A percentile compares a stretch with the other conserved stretches of the same genome.
Conservation (phyloP, 2,888 invertebrate genomes). For the Zeuzera pyrina region DNA sequence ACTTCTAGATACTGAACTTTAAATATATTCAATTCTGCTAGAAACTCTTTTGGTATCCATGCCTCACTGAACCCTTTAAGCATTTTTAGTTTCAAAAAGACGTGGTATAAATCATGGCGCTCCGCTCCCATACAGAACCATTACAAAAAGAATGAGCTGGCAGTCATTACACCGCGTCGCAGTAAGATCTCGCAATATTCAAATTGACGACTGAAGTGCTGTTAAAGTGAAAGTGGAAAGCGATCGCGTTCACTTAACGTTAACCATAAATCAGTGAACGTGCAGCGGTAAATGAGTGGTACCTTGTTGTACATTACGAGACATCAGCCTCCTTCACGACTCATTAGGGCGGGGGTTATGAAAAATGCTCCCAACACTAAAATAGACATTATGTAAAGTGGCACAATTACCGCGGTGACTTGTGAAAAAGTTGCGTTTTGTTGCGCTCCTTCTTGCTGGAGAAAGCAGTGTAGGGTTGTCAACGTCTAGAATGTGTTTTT, state of each 20-base stretch:
- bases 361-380: constrained; percentile 60
- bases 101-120: too few relatives aligned
- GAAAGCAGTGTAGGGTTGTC: constrained; percentile 12
- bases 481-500: too few relatives aligned
- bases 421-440: constrained; percentile 36
- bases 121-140: too few relatives aligned
- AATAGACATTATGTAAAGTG: constrained; percentile 72
- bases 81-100: too few relatives aligned
- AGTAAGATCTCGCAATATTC: too few relatives aligned
- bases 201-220: too few relatives aligned
- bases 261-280: constrained; percentile 42
- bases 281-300: constrained; percentile 33
- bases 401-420: constrained; percentile 61
- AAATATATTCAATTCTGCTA: too few relatives aligned
- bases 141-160: too few relatives aligned
- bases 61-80: too few relatives aligned
- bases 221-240: constrained; percentile 24
- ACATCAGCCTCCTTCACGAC: constrained; percentile 56
- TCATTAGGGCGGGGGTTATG: constrained; percentile 55
- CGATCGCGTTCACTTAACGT: constrained; percentile 52
- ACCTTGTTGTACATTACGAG: constrained; percentile 36
- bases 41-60: too few relatives aligned
- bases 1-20: too few relatives aligned
- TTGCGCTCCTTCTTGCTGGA: constrained; percentile 11
- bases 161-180: too few relatives aligned